phyloP scores from a whole-genome alignment of 2,113 vertebrate species.

The Todiramphus chloris region DNA sequence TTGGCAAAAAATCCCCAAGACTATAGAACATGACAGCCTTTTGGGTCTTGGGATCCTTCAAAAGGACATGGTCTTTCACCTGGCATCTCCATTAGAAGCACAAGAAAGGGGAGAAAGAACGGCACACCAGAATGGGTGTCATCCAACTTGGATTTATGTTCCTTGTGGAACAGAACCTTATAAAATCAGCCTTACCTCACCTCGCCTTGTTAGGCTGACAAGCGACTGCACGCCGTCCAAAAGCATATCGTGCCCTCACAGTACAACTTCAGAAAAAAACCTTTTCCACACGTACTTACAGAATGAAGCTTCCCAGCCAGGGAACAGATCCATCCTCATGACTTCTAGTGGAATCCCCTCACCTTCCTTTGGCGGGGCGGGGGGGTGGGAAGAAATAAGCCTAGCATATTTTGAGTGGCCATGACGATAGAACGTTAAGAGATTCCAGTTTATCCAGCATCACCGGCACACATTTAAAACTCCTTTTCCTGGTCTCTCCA shows the following conservation, averaged over 20 bases:
- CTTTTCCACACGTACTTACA: not conserved
- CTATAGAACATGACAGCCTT: not conserved
- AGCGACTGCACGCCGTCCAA: not conserved
- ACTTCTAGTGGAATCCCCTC: not conserved
- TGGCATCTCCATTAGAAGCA: not conserved
- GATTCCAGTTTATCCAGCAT: accelerated
- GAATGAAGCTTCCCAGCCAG: not conserved
- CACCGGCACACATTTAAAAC: accelerated
- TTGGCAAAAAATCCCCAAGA: not conserved
- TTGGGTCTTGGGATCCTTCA: accelerated
- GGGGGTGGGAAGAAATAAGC: not conserved
- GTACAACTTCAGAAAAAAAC: not conserved
- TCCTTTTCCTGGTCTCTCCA: accelerated
- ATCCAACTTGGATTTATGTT: not conserved
- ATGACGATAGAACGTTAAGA: accelerated
- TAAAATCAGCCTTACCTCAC: not conserved
- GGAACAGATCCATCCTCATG: accelerated
- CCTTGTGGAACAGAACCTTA: not conserved
- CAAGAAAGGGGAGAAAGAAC: not conserved
- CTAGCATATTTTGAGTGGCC: accelerated
- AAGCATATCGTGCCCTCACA: accelerated
- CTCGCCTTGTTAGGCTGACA: not conserved
- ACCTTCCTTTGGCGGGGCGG: not conserved
- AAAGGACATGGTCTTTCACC: not conserved
- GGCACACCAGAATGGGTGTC: not conserved